Base-by-base conservation (phyloP, 2,113 vertebrate genomes). In the Silurus glanis region DNA sequence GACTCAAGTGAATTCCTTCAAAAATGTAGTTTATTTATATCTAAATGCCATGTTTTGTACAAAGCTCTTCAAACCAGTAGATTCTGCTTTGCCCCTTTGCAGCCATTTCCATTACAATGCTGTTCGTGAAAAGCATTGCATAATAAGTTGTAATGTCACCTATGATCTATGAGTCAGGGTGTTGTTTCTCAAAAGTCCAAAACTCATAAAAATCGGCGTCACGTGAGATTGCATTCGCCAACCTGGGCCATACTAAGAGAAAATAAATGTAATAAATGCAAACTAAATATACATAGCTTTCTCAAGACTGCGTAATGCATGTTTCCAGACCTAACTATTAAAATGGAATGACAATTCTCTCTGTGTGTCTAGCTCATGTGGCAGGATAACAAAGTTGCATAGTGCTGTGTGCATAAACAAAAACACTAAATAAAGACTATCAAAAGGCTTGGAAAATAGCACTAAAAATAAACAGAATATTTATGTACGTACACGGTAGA, bases 1-100 rank as follows among this genome's bases (percentile, higher is more conserved):
- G 14, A 83, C 62, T 2, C 67, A 23, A 62, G 14, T 4, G 6
- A 13, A 67, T 85, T 79, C 16, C 28, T 67, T 67, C 12, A 37
- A 37, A 86, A 82, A 76, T 82, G 59, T 56, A 86, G 23, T 87
- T 87, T 87, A 87, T 86, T 86, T 37, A 4, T 47, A 53, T 23
- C 62, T 28, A 8, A 87, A 66, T 62, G 69, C 71, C 71, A 58
- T 12, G 28, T 55, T 56, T 49, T 64, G 55, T 16, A 82, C 56
- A 67, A 87, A 61, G 59, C 55, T 47, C 9, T 72, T 59, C 14
- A 67, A 25, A 55, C 25, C 85, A 76, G 59, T 82, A 78, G 59
- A 53, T 71, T 66, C 19, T 69, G 62, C 76, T 69, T 53, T 25
- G 76, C 84, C 2, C 69, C 21, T 64, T 56, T 71, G 51, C 49